Percentiles rank a stretch among this genome's conserved stretches.
phyloP scores from a whole-genome alignment of 2,113 vertebrate species.

The Hydropotes inermis region DNA sequence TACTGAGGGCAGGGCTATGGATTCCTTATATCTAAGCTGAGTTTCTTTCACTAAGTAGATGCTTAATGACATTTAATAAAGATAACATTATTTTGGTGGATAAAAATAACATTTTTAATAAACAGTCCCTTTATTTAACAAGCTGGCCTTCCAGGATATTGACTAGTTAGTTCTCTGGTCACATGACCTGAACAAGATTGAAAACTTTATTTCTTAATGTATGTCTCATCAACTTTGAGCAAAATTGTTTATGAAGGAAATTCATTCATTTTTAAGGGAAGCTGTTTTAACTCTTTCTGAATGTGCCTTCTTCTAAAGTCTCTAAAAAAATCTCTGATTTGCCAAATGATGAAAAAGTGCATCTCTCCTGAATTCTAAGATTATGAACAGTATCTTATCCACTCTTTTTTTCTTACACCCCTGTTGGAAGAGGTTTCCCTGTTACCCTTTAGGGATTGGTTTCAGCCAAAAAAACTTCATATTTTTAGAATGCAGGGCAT shows the following conservation, averaged over 20 bases:
- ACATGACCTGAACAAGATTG: background rate
- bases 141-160: background rate
- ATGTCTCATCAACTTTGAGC: background rate
- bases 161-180: background rate
- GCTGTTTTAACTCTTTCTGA: background rate
- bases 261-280: background rate
- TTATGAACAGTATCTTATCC: background rate
- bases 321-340: background rate
- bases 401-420: background rate
- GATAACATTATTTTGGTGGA: background rate
- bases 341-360: background rate
- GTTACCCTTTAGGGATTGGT: background rate
- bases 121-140: background rate
- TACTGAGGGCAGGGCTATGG: background rate
- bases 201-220: background rate
- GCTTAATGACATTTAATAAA: background rate
- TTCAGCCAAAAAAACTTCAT: background rate
- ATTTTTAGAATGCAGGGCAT: background rate
- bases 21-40: background rate
- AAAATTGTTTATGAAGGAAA: background rate
- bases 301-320: background rate
- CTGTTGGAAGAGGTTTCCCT: background rate
- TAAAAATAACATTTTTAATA: constrained; percentile 16
- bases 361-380: background rate
- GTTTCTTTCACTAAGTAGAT: background rate